These are phyloP conservation scores for Callorhinus ursinus DNA, from an alignment of 2,113 vertebrate species.

Conservation along the genomic window DNA sequence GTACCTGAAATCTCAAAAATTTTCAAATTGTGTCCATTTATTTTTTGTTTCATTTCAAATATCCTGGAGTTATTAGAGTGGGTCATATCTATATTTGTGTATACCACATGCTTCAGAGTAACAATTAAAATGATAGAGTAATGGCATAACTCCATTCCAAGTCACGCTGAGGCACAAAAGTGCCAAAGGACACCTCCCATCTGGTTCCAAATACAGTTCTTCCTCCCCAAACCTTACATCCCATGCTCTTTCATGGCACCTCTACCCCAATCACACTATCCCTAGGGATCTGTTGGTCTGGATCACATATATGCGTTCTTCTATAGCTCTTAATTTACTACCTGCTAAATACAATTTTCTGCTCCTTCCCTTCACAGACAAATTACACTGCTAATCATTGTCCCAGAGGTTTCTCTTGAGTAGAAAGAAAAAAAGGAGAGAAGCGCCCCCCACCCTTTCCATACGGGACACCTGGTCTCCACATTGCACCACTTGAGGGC, in stretches of 20 bases:
- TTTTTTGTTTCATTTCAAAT: conserved; percentile 13
- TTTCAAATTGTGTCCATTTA: not conserved
- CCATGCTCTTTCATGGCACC: not conserved
- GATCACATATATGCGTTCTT: not conserved
- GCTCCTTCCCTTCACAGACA: not conserved
- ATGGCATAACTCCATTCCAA: not conserved
- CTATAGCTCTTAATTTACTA: not conserved
- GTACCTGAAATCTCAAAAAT: not conserved
- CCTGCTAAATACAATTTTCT: not conserved
- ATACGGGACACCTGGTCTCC: not conserved
- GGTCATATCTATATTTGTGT: not conserved
- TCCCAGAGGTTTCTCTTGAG: not conserved
- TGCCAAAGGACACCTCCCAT: not conserved
- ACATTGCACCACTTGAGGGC: not conserved
- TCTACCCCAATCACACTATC: not conserved
- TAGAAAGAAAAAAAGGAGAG: not conserved
- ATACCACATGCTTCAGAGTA: not conserved
- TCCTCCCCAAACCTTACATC: not conserved
- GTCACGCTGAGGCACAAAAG: not conserved
- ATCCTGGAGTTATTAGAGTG: not conserved
- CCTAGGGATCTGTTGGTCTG: not conserved
- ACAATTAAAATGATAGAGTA: not conserved
- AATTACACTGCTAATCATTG: not conserved
- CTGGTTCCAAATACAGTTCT: not conserved
- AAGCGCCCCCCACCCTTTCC: not conserved